A percentile compares a stretch with the other conserved stretches of the same genome.
These are phyloP conservation scores for Pipistrellus pipistrellus DNA, from an alignment of 2,797 vertebrate species.

Conservation along the genomic window DNA sequence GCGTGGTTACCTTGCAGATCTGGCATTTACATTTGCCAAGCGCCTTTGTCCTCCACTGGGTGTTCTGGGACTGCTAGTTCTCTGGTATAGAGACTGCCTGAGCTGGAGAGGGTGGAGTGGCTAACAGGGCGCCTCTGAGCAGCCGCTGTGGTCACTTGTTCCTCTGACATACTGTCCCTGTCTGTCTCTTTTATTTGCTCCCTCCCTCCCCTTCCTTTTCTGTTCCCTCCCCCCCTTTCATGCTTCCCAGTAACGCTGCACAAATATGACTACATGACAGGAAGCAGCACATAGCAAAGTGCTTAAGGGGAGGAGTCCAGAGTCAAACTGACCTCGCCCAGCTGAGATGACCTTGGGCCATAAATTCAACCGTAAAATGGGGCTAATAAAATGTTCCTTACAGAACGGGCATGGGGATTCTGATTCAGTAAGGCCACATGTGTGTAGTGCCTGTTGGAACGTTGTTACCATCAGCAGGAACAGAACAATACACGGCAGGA, in stretches of 20 bases:
- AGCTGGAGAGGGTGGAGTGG: background rate
- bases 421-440: background rate
- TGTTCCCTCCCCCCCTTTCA: background rate
- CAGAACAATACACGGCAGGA: background rate
- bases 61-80: conserved; percentile 51
- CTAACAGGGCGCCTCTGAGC: background rate
- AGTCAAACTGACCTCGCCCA: background rate
- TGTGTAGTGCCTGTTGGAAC: background rate
- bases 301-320: background rate
- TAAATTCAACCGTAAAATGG: conserved; percentile 2
- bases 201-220: background rate
- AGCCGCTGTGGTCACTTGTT: background rate
- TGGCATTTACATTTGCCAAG: conserved; percentile 71
- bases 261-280: conserved; percentile 31
- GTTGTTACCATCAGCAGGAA: conserved; percentile 10
- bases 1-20: background rate
- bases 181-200: conserved; percentile 19
- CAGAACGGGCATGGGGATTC: background rate
- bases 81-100: background rate
- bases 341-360: background rate
- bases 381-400: background rate
- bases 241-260: conserved; percentile 14
- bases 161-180: background rate
- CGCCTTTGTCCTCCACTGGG: conserved; percentile 36
- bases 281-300: background rate